phyloP scores from a whole-genome alignment of 2,797 vertebrate species.

The Pangasius macronema region DNA sequence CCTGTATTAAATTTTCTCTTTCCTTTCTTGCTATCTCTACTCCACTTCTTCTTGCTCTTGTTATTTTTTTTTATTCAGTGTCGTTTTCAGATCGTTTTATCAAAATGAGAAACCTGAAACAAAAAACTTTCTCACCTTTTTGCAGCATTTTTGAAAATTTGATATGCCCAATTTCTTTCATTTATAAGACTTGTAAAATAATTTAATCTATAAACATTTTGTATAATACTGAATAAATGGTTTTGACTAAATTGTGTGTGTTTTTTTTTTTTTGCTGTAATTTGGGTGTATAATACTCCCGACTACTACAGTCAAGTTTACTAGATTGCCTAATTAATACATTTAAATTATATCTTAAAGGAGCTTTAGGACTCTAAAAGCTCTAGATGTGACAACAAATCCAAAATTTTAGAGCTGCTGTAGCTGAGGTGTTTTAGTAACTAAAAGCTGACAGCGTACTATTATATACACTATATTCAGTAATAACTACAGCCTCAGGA shows the following conservation, averaged over 20 bases:
- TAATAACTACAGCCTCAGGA: neutral
- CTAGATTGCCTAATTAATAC: neutral
- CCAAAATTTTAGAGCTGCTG: neutral
- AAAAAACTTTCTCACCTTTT: slow-evolving; percentile 23
- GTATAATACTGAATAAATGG: slow-evolving; percentile 44
- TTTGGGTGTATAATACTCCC: neutral
- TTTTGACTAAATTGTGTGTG: slow-evolving; percentile 18
- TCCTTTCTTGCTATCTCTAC: neutral
- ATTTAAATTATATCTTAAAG: neutral
- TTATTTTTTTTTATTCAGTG: neutral
- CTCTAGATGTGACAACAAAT: neutral
- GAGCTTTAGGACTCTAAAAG: neutral
- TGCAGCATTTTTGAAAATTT: slow-evolving; percentile 27
- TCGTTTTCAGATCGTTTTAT: neutral
- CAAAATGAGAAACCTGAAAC: neutral
- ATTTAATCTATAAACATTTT: slow-evolving; percentile 49
- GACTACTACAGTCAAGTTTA: neutral
- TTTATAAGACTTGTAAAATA: slow-evolving; percentile 36
- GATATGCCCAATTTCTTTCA: neutral
- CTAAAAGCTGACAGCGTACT: neutral
- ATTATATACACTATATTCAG: neutral
- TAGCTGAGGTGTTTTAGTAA: neutral
- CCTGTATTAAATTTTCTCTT: slow-evolving; percentile 76
- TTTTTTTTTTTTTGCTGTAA: neutral
- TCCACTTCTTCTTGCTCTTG: neutral